phyloP scores from a whole-genome alignment of 2,797 vertebrate species.

The Lagodon rhomboides region DNA sequence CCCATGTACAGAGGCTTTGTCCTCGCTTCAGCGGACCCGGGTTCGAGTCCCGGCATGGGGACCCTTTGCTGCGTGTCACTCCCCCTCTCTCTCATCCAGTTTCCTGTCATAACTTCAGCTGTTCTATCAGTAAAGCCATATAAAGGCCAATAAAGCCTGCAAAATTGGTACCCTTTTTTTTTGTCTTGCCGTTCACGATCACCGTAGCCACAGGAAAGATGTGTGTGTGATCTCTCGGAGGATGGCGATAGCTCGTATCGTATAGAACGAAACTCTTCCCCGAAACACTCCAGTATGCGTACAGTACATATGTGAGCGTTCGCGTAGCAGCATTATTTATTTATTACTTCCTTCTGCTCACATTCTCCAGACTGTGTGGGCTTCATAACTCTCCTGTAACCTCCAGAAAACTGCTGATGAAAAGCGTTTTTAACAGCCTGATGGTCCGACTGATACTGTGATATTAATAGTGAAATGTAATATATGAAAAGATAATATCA shows the following conservation, averaged over 20 bases:
- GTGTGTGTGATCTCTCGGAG: neutral
- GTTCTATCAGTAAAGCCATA: too few species aligned
- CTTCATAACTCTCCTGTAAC: conserved; percentile 13
- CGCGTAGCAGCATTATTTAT: conserved; percentile 4
- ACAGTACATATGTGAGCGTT: conserved; percentile 4
- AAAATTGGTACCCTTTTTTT: conserved; percentile 9
- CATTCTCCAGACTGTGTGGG: conserved; percentile 19
- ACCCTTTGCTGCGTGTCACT: too few species aligned
- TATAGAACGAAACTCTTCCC: neutral
- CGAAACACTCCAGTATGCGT: neutral
- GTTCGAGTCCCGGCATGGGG: too few species aligned
- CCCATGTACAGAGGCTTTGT: too few species aligned
- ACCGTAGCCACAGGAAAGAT: neutral
- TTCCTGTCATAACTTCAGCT: too few species aligned
- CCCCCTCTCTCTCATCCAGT: too few species aligned
- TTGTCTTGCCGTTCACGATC: neutral
- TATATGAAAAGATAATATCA: conserved; percentile 3
- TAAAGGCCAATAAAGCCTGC: too few species aligned
- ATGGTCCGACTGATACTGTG: conserved; percentile 6
- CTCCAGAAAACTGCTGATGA: conserved; percentile 24
- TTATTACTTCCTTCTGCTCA: neutral
- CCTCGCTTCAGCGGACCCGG: too few species aligned
- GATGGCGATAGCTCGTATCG: neutral
- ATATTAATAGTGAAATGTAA: conserved; percentile 31
- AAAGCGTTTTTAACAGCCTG: conserved; percentile 22